Evolutionary conservation across 2,113 vertebrate genomes (phyloP).

Genomic region (Ictidomys tridecemlineatus): DNA sequence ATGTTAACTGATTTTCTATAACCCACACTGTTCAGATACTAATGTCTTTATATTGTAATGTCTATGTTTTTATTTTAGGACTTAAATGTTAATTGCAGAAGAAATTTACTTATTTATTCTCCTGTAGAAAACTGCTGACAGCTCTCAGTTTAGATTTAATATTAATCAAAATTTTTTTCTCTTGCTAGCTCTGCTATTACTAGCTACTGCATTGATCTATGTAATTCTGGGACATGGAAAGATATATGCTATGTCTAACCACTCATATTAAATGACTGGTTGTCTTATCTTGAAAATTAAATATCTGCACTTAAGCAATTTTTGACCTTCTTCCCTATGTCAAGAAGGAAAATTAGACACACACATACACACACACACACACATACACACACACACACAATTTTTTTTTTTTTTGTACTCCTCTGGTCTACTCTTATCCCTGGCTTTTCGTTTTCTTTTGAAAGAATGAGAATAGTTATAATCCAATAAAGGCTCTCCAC

Average conservation of each 20-base stretch:
- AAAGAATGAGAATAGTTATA: neutral
- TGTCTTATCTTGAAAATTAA: constrained; percentile 45
- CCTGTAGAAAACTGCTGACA: neutral
- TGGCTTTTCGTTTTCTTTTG: too few relatives aligned
- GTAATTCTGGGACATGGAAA: constrained; percentile 3
- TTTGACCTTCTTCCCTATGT: neutral
- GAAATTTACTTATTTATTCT: constrained; percentile 11
- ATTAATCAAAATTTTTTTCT: neutral
- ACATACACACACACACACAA: too few relatives aligned
- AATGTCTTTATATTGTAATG: neutral
- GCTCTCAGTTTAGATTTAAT: constrained; percentile 2
- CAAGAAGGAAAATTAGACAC: neutral
- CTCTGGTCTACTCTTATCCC: too few relatives aligned
- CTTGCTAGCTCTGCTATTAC: constrained; percentile 12
- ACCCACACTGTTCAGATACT: neutral
- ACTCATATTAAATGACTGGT: neutral
- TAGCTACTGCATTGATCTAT: neutral
- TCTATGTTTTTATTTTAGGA: neutral
- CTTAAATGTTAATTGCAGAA: constrained; percentile 49
- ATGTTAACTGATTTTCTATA: neutral
- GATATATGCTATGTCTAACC: neutral
- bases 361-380: too few relatives aligned
- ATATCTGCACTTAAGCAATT: constrained; percentile 1
- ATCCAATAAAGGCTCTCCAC: neutral
- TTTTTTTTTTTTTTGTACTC: too few relatives aligned